A percentile compares a stretch with the other conserved stretches of the same genome.
These are phyloP conservation scores for Camptogramma bilineatum DNA, from an alignment of 2,888 invertebrate genomes.

Conservation along the genomic window DNA sequence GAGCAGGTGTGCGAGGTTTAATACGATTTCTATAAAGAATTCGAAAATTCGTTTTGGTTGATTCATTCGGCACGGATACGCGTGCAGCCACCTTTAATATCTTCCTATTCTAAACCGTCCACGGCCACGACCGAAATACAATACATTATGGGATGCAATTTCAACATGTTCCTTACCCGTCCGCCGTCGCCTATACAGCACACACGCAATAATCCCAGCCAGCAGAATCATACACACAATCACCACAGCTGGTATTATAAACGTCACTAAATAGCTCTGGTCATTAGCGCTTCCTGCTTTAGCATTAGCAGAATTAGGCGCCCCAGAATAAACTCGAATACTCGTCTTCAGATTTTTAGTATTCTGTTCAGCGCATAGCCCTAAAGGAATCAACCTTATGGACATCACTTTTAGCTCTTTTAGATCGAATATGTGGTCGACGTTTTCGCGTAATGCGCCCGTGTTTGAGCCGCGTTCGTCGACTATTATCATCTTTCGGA, in stretches of 20 bases:
- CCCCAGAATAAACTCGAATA: constrained; percentile 55
- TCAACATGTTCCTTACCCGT: constrained; percentile 87
- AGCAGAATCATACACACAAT: constrained; percentile 95
- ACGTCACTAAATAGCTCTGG: constrained; percentile 89
- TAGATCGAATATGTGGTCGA: constrained; percentile 87
- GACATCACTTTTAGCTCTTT: constrained; percentile 89
- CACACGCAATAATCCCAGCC: constrained; percentile 94
- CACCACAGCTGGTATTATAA: constrained; percentile 95
- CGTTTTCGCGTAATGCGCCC: constrained; percentile 79
- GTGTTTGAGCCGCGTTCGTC: constrained; percentile 80
- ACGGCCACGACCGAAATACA: constrained; percentile 23
- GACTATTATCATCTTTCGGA: constrained; percentile 89
- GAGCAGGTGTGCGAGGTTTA: no score
- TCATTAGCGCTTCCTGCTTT: constrained; percentile 63
- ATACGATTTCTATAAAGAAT: no score
- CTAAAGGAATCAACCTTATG: constrained; percentile 86
- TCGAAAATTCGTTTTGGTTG: no score
- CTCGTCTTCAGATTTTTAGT: constrained; percentile 69
- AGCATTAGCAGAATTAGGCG: constrained; percentile 60
- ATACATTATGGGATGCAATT: constrained; percentile 9
- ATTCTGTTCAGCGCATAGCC: constrained; percentile 83
- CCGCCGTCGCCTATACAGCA: constrained; percentile 92
- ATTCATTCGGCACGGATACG: no score
- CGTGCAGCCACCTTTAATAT: no score
- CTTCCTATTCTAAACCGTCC: constrained; percentile 16